phyloP scores from a whole-genome alignment of 2,888 invertebrate species.

The Leptopilina myrica region DNA sequence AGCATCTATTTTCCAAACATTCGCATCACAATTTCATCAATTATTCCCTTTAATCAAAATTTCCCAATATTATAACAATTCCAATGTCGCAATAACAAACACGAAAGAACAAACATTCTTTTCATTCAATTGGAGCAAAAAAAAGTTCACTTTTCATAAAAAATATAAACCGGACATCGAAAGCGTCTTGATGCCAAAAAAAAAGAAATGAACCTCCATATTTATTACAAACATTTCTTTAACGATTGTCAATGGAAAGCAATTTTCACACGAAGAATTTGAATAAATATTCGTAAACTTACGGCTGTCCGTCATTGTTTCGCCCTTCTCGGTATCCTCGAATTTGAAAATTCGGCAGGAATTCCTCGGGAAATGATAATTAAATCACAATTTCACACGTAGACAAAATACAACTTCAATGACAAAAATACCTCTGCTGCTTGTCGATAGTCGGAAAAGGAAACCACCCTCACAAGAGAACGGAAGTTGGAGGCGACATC shows the following conservation, averaged over 20 bases:
- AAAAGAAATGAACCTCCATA: slow-evolving; percentile 8
- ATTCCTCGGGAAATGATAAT: background rate
- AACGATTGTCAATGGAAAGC: background rate
- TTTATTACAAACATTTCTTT: slow-evolving; percentile 17
- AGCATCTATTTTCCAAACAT: background rate
- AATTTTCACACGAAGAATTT: slow-evolving; percentile 4
- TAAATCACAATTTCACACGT: background rate
- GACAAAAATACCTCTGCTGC: background rate
- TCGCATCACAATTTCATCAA: too few species aligned
- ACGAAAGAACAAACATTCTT: too few species aligned
- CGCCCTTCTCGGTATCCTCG: slow-evolving; percentile 41
- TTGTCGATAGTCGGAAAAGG: slow-evolving; percentile 5
- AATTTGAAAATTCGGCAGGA: slow-evolving; percentile 10
- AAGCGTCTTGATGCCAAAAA: slow-evolving; percentile 19
- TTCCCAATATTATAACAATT: too few species aligned
- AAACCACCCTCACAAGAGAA: slow-evolving; percentile 2
- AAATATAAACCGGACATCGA: background rate
- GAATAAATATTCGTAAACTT: slow-evolving; percentile 58
- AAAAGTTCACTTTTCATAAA: too few species aligned
- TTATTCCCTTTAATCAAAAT: too few species aligned
- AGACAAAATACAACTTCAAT: background rate
- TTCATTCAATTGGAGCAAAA: too few species aligned
- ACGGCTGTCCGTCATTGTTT: slow-evolving; percentile 73
- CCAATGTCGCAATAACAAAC: too few species aligned
- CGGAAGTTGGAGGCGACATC: slow-evolving; percentile 13